Evolutionary conservation across 1,140 invertebrate species (phyloP), one percentile per base, ranked within the genome.

Genomic region (Spodoptera litura): DNA sequence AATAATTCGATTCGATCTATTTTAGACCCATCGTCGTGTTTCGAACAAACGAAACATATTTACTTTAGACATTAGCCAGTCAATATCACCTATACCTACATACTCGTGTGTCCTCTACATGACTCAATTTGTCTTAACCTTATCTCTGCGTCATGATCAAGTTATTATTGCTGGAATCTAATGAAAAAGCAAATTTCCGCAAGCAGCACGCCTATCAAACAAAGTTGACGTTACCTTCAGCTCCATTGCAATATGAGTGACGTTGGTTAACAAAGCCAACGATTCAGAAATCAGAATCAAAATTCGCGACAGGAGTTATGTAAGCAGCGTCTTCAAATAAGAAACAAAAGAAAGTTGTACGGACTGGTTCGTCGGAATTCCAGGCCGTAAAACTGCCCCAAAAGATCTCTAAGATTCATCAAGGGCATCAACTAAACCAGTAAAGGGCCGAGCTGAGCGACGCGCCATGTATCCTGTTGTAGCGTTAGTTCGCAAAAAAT

Each of bases 401-500:
- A 56, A 80, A 83, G 86, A 85, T 86, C 87, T 87, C 83, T 85
- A 82, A 86, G 81, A 81, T 76, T 78, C 79, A 88, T 87, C 91
- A 92, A 92, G 90, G 91, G 89, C 90, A 88, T 85, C 87, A 83
- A 88, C 84, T 88, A 89, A 81, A 86, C 87, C 81, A 84, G 80
- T 81, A 91, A 73, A 92, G 91, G 90, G 91, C 87, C 85, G 79
- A 81, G 55, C 81, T 82, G 77, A 85, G 81, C 82, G 83, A 78
- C 85, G 84, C 80, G 78, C 85, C 64, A 80, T 83, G 89, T 91
- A 94, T 94, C 91, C 92, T 93, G 91, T 91, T 91, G 89, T 85
- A 83, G 84, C 85, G 81, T 83, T 85, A 78, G 80, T 44, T 61
- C 56, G 88, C 91, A 93, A 94, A 94, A 94, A 92, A 92, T 91